Percentiles rank a stretch among this genome's conserved stretches.
These are phyloP conservation scores for Venustoraphidia nigricollis DNA, from an alignment of 2,888 invertebrate genomes.

Conservation along the genomic window DNA sequence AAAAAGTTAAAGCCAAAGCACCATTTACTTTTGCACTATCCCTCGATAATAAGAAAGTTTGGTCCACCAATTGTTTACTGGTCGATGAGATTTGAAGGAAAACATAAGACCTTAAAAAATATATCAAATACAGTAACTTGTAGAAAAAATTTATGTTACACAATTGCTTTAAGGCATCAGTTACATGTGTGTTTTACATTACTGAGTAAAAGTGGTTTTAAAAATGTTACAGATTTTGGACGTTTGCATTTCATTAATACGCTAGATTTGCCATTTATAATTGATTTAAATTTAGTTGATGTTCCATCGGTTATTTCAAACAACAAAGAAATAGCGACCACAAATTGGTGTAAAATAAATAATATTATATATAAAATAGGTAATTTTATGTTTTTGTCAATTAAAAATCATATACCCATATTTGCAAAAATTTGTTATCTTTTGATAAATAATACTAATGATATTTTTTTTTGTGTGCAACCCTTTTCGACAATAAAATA, in stretches of 20 bases:
- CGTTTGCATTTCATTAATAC: background rate
- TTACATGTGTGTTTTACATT: conserved; percentile 1
- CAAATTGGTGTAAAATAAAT: too few relatives aligned
- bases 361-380: too few relatives aligned
- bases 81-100: conserved; percentile 12
- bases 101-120: conserved; percentile 11
- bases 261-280: too few relatives aligned
- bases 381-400: too few relatives aligned
- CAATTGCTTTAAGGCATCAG: conserved; percentile 6
- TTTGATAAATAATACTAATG: too few relatives aligned
- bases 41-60: conserved; percentile 9
- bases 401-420: too few relatives aligned
- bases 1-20: conserved; percentile 12
- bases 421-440: too few relatives aligned
- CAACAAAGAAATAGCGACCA: too few relatives aligned
- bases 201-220: conserved; percentile 6
- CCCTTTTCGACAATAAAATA: too few relatives aligned
- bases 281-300: too few relatives aligned
- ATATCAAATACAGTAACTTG: conserved; percentile 8
- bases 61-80: conserved; percentile 10
- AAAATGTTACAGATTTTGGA: conserved; percentile 2
- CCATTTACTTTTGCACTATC: conserved; percentile 13
- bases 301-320: too few relatives aligned
- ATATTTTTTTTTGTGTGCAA: too few relatives aligned
- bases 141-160: conserved; percentile 8